Evolutionary conservation across 2,888 invertebrate genomes (phyloP).

Genomic region (Drosophila hamatofila): DNA sequence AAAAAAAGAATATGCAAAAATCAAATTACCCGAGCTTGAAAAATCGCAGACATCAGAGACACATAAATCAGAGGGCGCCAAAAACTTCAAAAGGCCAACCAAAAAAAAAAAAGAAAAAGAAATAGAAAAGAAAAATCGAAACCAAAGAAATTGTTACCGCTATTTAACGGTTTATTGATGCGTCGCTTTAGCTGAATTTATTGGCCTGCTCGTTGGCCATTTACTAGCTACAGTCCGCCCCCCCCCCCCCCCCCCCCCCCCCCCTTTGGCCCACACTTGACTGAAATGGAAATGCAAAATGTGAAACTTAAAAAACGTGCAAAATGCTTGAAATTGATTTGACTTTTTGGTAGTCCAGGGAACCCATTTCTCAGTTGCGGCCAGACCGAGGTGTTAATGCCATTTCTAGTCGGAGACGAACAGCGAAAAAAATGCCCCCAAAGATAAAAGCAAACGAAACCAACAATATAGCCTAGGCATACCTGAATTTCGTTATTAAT

Average conservation of each 20-base stretch:
- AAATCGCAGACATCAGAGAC: conserved; percentile 80
- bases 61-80: conserved; percentile 68
- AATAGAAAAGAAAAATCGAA: conserved; percentile 24
- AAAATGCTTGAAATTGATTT: conserved; percentile 57
- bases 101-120: not conserved
- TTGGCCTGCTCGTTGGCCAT: conserved; percentile 70
- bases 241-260: too few species aligned
- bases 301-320: conserved; percentile 57
- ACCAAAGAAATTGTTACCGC: conserved; percentile 76
- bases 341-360: conserved; percentile 39
- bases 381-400: conserved; percentile 35
- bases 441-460: conserved; percentile 31
- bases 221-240: conserved; percentile 5
- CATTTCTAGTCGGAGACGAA: not conserved
- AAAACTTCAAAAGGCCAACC: conserved; percentile 47
- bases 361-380: conserved; percentile 48
- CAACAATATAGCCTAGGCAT: conserved; percentile 5
- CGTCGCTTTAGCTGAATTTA: conserved; percentile 74
- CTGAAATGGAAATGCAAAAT: conserved; percentile 47
- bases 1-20: conserved; percentile 61
- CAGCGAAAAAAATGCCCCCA: not conserved
- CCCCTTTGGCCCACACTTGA: not conserved
- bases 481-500: conserved; percentile 6
- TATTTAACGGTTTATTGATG: conserved; percentile 82
- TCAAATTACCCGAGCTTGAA: conserved; percentile 75